phyloP scores from a whole-genome alignment of 1,140 invertebrate species.

The Hirudo medicinalis region DNA sequence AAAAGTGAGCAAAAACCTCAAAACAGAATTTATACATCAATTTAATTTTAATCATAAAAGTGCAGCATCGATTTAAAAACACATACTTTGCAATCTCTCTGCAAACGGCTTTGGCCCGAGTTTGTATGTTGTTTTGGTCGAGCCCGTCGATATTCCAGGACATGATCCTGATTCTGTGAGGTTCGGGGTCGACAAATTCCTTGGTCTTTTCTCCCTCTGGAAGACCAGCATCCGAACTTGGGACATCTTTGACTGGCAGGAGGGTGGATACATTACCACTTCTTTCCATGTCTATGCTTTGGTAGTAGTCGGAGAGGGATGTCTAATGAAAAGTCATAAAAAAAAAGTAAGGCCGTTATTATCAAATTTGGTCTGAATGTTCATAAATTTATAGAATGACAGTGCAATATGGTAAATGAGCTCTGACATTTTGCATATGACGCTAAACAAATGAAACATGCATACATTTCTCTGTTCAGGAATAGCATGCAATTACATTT shows the following conservation, averaged over 20 bases:
- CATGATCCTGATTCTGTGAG: constrained; percentile 31
- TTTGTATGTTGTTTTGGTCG: constrained; percentile 44
- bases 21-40: no score
- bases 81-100: constrained; percentile 45
- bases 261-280: not conserved
- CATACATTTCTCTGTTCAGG: no score
- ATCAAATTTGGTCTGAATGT: no score
- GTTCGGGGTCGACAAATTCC: constrained; percentile 26
- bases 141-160: constrained; percentile 55
- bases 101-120: constrained; percentile 45
- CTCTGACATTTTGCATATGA: no score
- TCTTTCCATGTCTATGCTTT: not conserved
- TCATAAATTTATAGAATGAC: not conserved
- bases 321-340: not conserved
- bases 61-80: no score
- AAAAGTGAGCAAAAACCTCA: no score
- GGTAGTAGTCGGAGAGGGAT: not conserved
- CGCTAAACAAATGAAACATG: no score
- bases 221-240: not conserved
- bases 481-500: no score
- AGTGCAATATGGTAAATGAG: not conserved
- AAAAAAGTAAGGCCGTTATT: not conserved
- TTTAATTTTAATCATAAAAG: no score
- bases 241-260: no score
- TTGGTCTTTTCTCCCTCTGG: constrained; percentile 1